Evolutionary conservation across 2,113 vertebrate species (phyloP), one percentile per base, ranked within the genome.

Genomic region (Rhea americana): DNA sequence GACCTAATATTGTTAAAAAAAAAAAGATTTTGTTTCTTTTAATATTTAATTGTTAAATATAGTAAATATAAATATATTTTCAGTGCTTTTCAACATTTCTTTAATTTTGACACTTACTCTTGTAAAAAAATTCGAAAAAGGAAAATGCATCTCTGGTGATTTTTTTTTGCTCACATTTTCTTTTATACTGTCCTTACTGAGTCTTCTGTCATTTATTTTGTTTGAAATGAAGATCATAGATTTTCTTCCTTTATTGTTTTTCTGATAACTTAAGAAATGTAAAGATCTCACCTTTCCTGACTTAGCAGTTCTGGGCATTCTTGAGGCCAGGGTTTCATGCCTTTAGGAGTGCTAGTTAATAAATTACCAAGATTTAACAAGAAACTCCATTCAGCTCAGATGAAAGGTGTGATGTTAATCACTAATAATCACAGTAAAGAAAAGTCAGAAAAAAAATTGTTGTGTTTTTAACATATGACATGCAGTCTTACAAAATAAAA

Each of bases 91-190:
- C 32, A 53, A 9, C 65, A 48, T 53, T 86, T 7, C 9, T 78
- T 77, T 81, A 41, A 70, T 84, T 10, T 68, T 78, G 21, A 91
- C 8, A 20, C 8, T 30, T 30, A 43, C 2, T 48, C n/a, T 22
- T 25, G n/a, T 13, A 0, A 50, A 79, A 78, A 89, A 86, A 71
- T 24, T 1, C 21, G 0, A 0, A 37, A 43, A 55, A 63, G 3
- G 70, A 85, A 77, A 95, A 63, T 55, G 6, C 24, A 12, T 84
- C 11, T 67, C 24, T 62, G 15, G 20, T 80, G 11, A 30, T 48
- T 87, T 6, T 13, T 73, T 85, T 90, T 82, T 10, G n/a, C 30
- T 88, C 63, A 73, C 1, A 3, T 37, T 24, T 55, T 66, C 35
- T 62, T n/a, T 67, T 83, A 9, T 81, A 9, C n/a, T 67, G 11